Conservation (phyloP, 1,140 invertebrate genomes). For the Drosophila insularis region DNA sequence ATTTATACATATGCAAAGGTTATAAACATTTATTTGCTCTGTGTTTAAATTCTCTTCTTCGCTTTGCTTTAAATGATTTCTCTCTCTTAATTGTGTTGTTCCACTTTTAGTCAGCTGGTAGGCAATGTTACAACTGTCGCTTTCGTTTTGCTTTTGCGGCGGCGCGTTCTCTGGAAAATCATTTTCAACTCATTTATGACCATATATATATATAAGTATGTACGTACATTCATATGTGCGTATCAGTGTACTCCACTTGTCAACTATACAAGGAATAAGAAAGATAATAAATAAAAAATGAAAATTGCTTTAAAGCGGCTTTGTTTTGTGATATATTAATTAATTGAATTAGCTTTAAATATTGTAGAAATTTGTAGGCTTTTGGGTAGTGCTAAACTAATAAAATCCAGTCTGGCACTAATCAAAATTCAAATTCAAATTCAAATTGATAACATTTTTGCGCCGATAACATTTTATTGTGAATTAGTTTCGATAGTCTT, state of each 20-base stretch:
- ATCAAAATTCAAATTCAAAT: not conserved
- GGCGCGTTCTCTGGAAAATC: conserved; percentile 46
- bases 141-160: conserved; percentile 55
- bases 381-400: too few species aligned
- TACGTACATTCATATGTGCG: not conserved
- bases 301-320: conserved; percentile 31
- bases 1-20: not conserved
- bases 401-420: not conserved
- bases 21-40: conserved; percentile 31
- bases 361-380: not conserved
- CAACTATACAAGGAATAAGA: not conserved
- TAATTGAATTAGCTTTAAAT: conserved; percentile 45
- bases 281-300: not conserved
- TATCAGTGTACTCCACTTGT: conserved; percentile 13
- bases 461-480: not conserved
- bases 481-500: not conserved
- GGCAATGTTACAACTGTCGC: conserved; percentile 50
- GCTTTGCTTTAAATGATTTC: not conserved
- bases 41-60: not conserved
- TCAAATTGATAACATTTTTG: not conserved
- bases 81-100: conserved; percentile 24
- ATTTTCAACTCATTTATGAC: conserved; percentile 24
- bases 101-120: conserved; percentile 58
- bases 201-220: not conserved
- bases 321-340: conserved; percentile 44